Evolutionary conservation across 2,888 invertebrate genomes (phyloP), one percentile per base, ranked within the genome.

Genomic region (Melinopterus prodromus): DNA sequence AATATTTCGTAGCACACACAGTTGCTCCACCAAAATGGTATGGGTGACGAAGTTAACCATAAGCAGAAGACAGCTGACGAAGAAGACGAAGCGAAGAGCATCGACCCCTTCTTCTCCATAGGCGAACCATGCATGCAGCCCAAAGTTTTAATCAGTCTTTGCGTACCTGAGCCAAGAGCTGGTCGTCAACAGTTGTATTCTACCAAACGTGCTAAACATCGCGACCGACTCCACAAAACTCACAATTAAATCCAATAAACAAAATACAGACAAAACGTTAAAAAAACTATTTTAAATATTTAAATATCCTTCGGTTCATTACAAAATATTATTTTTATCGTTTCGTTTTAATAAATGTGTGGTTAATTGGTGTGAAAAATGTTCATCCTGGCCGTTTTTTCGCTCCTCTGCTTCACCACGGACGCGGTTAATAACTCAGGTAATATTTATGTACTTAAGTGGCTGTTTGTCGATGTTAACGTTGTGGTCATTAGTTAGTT

Each of bases 41-140:
- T 36, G 74, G 74, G 37, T 35, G 74, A 12, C 12, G 36, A 12
- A 7, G 15, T 71, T 71, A 26, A 16, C 74, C n/a, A 74, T n/a
- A 35, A 74, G 37, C n/a, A n/a, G 74, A 36, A 12, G 83, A 84
- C 85, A 84, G 81, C 82, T 84, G 84, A 85, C 83, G 84, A 83
- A 81, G 84, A 84, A 85, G 84, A 53, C 53, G 53, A 9, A 53
- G 53, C 53, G 53, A 84, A 80, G 84, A 84, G 82, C 84, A 84
- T 84, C 84, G 84, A 84, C 84, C 84, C 84, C 82, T 80, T 83
- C 83, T 84, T 82, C 74, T 37, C 35, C 6, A 74, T 35, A 35
- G 74, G 16, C 35, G 26, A 74, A n/a, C 74, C 74, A 74, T 74
- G 74, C 74, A 36, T 37, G 74, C 74, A 74, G 69, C 69, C 26